phyloP scores from a whole-genome alignment of 2,113 vertebrate species.

The Eonycteris spelaea region DNA sequence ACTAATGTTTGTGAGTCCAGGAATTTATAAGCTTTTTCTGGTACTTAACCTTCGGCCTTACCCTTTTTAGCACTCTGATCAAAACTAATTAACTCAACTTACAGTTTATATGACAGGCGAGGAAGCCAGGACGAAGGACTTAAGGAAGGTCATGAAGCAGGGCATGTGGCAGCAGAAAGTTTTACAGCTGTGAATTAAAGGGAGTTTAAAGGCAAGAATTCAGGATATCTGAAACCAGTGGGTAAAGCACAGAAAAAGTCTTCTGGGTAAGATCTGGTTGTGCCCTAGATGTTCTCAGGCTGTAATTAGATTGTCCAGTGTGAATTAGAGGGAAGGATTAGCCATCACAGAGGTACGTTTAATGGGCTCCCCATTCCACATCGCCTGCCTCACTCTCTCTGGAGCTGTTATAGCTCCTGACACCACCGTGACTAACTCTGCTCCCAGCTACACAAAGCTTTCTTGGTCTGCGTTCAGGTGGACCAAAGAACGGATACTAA shows the following conservation, averaged over 20 bases:
- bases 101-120: background rate
- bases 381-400: background rate
- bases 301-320: background rate
- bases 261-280: background rate
- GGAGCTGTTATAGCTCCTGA: background rate
- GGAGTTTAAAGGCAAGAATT: background rate
- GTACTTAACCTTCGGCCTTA: conserved; percentile 11
- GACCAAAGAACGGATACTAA: background rate
- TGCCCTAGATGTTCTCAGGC: background rate
- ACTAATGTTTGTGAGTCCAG: background rate
- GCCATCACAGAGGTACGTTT: background rate
- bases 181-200: background rate
- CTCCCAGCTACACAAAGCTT: background rate
- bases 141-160: background rate
- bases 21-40: conserved; percentile 36
- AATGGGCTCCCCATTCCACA: fast-evolving
- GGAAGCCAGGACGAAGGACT: background rate
- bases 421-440: background rate
- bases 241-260: background rate
- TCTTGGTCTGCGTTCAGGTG: background rate
- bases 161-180: background rate
- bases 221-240: background rate
- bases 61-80: background rate
- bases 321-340: background rate
- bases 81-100: background rate